A percentile compares a stretch with the other conserved stretches of the same genome.
phyloP scores from a whole-genome alignment of 1,140 invertebrate species.

The Pogonus chalceus region DNA sequence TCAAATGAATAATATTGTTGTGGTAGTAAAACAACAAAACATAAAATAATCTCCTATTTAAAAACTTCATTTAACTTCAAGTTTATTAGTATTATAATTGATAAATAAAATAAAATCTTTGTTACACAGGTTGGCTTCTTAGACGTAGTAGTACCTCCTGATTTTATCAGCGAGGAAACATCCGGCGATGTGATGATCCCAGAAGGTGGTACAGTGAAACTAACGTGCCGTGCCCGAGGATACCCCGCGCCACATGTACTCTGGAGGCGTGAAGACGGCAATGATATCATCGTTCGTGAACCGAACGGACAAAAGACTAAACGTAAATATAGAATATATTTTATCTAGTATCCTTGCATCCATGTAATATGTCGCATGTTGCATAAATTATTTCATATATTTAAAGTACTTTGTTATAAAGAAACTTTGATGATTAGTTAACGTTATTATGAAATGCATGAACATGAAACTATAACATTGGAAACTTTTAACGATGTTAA shows the following conservation, averaged over 20 bases:
- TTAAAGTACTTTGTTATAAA: too few relatives aligned
- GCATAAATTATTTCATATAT: too few relatives aligned
- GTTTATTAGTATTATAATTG: not conserved
- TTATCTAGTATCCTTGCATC: too few relatives aligned
- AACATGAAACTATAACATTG: too few relatives aligned
- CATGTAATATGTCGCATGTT: too few relatives aligned
- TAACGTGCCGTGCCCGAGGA: constrained; percentile 61
- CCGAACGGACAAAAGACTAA: constrained; percentile 20
- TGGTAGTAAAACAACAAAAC: too few relatives aligned
- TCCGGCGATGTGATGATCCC: constrained; percentile 72
- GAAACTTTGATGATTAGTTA: too few relatives aligned
- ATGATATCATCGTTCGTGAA: constrained; percentile 57
- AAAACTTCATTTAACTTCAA: not conserved
- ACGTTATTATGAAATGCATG: too few relatives aligned
- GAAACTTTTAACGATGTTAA: too few relatives aligned
- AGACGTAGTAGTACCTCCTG: constrained; percentile 75
- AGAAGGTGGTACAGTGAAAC: constrained; percentile 62
- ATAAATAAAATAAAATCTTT: not conserved
- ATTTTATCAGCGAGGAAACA: constrained; percentile 70
- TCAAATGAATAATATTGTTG: too few relatives aligned
- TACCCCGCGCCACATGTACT: constrained; percentile 73
- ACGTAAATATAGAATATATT: constrained; percentile 22
- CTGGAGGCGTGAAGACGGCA: constrained; percentile 77
- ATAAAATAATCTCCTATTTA: too few relatives aligned
- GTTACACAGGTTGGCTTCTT: constrained; percentile 58